These are phyloP conservation scores for Scleropages formosus DNA, from an alignment of 2,797 vertebrate genomes.

Conservation along the genomic window DNA sequence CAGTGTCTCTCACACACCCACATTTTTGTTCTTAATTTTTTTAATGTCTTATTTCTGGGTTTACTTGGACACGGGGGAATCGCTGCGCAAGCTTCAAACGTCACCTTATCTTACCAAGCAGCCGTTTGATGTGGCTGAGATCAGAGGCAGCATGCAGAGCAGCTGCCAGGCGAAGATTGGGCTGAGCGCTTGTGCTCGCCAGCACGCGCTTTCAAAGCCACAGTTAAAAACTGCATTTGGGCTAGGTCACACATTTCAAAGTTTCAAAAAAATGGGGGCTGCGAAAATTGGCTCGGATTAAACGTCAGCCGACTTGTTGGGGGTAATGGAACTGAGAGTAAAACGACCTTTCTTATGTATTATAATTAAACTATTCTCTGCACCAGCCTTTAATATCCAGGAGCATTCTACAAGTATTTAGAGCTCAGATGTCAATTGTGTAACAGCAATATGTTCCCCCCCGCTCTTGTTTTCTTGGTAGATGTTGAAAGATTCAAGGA, in stretches of 20 bases:
- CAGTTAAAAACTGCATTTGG: slow-evolving; percentile 2
- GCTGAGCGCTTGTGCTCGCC: background rate
- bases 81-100: slow-evolving; percentile 90
- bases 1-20: no score
- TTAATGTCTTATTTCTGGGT: slow-evolving; percentile 93
- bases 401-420: no score
- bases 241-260: background rate
- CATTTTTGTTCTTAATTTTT: slow-evolving; percentile 48
- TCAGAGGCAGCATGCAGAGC: background rate
- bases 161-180: background rate
- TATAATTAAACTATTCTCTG: no score
- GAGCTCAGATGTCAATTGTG: no score
- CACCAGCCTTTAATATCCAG: no score
- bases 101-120: slow-evolving; percentile 87
- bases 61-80: slow-evolving; percentile 89
- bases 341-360: no score
- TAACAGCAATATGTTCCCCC: no score
- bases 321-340: no score
- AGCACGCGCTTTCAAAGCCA: background rate
- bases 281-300: background rate
- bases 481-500: no score
- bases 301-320: background rate
- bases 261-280: background rate
- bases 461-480: no score
- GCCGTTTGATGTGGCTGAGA: background rate